Evolutionary conservation across 2,797 vertebrate species (phyloP).

Genomic region (Hippocampus kuda): DNA sequence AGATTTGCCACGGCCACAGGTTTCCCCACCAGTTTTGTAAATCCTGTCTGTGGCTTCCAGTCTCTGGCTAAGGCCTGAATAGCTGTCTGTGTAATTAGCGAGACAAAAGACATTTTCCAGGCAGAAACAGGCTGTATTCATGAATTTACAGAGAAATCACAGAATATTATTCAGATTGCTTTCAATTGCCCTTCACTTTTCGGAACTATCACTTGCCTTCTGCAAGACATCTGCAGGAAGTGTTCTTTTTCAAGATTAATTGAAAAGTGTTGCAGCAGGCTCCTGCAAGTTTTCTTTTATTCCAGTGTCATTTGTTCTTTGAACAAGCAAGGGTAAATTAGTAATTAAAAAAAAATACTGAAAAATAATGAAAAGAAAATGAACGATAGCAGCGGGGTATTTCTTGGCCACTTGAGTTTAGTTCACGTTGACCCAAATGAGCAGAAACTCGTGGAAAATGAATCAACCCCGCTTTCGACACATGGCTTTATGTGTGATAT

Average conservation of each 20-base stretch:
- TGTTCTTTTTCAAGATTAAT: neutral
- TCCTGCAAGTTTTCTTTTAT: neutral
- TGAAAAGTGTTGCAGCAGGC: neutral
- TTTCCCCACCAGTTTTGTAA: slow-evolving; percentile 56
- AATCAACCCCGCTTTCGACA: slow-evolving; percentile 49
- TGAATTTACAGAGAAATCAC: slow-evolving; percentile 37
- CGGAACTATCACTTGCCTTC: slow-evolving; percentile 23
- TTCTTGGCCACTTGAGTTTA: slow-evolving; percentile 12
- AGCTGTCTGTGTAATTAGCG: slow-evolving; percentile 60
- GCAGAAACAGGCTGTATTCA: slow-evolving; percentile 31
- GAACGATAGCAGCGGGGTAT: neutral
- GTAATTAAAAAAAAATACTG: slow-evolving; percentile 16
- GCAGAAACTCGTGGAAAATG: slow-evolving; percentile 62
- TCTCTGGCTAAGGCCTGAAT: slow-evolving; percentile 49
- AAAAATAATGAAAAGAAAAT: slow-evolving; percentile 1
- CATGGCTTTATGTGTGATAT: slow-evolving; percentile 45
- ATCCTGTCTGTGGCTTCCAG: slow-evolving; percentile 47
- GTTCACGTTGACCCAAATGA: slow-evolving; percentile 50
- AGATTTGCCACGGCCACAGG: slow-evolving; percentile 47
- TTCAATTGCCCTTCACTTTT: slow-evolving; percentile 31
- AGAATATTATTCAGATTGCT: slow-evolving; percentile 32
- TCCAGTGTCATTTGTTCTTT: neutral
- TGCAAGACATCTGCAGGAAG: neutral
- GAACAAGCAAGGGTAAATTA: slow-evolving; percentile 13
- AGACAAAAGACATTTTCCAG: slow-evolving; percentile 60